Percentiles rank a stretch among this genome's conserved stretches.
phyloP scores from a whole-genome alignment of 2,888 invertebrate genomes.

The Tachina grossa region DNA sequence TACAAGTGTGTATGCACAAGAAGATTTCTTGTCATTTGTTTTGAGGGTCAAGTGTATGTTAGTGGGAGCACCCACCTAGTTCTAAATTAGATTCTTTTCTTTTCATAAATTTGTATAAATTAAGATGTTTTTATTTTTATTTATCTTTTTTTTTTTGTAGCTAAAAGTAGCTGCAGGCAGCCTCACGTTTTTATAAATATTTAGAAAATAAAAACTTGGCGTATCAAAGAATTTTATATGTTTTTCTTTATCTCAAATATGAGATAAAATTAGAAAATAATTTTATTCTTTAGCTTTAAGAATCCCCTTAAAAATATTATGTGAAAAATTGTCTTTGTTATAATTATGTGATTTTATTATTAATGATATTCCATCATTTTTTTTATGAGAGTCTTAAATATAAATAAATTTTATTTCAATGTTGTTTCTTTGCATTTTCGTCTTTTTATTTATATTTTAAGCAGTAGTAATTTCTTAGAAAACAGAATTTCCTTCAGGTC shows the following conservation, averaged over 20 bases:
- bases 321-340: constrained; percentile 8
- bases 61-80: constrained; percentile 29
- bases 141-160: not conserved
- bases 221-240: constrained; percentile 4
- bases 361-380: constrained; percentile 46
- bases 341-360: constrained; percentile 24
- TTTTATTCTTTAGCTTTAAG: constrained; percentile 44
- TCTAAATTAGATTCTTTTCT: constrained; percentile 39
- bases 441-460: not conserved
- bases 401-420: constrained; percentile 58
- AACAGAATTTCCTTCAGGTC: constrained; percentile 22
- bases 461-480: constrained; percentile 23
- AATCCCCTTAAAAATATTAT: constrained; percentile 54
- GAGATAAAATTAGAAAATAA: constrained; percentile 48
- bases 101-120: not conserved
- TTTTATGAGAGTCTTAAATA: constrained; percentile 41
- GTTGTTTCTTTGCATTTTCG: constrained; percentile 35
- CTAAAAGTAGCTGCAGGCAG: not conserved
- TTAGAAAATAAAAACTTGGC: not conserved
- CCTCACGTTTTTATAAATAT: not conserved
- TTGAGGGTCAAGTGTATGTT: constrained; percentile 58
- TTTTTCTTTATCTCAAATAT: constrained; percentile 49
- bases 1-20: constrained; percentile 23
- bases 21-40: constrained; percentile 13
- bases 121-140: not conserved